Evolutionary conservation across 2,888 invertebrate genomes (phyloP).

Genomic region (Mythimna lalbum): DNA sequence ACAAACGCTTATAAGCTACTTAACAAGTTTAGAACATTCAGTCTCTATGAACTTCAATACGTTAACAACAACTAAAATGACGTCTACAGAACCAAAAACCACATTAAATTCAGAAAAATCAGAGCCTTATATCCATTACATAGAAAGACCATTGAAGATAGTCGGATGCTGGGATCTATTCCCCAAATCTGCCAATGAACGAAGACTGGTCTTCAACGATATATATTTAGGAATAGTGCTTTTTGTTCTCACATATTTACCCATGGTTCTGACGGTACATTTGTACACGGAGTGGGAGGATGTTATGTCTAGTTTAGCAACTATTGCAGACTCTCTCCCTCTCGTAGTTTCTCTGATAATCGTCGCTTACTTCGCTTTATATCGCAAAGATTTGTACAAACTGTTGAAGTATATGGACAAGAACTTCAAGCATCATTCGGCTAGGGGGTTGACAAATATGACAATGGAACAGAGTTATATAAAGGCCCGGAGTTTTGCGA

Average conservation of each 20-base stretch:
- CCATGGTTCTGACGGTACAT: constrained; percentile 72
- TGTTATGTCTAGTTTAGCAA: constrained; percentile 79
- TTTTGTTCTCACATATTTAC: constrained; percentile 72
- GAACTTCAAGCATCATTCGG: constrained; percentile 82
- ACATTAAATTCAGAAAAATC: constrained; percentile 34
- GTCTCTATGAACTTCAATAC: not conserved
- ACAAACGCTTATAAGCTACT: constrained; percentile 20
- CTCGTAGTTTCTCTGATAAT: constrained; percentile 76
- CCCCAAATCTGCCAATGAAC: constrained; percentile 64
- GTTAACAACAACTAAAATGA: constrained; percentile 38
- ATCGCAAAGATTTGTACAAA: constrained; percentile 76
- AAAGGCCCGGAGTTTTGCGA: constrained; percentile 78
- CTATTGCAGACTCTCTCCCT: constrained; percentile 81
- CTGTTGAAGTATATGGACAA: constrained; percentile 77
- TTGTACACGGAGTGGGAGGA: constrained; percentile 80
- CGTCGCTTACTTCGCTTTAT: constrained; percentile 77
- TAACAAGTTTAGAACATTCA: not conserved
- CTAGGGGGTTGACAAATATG: constrained; percentile 83
- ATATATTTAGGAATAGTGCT: constrained; percentile 77
- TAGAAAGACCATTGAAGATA: constrained; percentile 77
- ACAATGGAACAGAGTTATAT: constrained; percentile 80
- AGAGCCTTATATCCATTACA: constrained; percentile 72
- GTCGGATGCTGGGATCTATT: constrained; percentile 85
- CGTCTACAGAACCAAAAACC: constrained; percentile 8
- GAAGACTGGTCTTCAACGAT: constrained; percentile 73